Conservation (phyloP, 2,888 invertebrate genomes). For the Erannis defoliaria region DNA sequence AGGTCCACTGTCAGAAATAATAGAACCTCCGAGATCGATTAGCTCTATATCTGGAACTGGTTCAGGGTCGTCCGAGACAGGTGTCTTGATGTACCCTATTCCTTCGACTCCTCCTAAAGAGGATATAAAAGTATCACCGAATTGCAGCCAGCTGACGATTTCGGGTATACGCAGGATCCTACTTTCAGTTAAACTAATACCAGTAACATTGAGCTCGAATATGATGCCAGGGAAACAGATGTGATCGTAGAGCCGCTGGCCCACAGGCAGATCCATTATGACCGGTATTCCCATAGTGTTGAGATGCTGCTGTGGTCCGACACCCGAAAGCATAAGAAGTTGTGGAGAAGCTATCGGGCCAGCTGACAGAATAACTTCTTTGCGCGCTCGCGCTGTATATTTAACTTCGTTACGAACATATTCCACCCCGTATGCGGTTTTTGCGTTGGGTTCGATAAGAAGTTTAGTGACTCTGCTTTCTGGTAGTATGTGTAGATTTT, state of each 20-base stretch:
- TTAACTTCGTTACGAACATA: constrained; percentile 84
- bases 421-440: constrained; percentile 89
- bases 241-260: constrained; percentile 88
- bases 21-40: constrained; percentile 88
- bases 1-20: constrained; percentile 86
- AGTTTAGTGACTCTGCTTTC: constrained; percentile 88
- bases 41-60: constrained; percentile 90
- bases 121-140: constrained; percentile 78
- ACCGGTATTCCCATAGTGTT: constrained; percentile 85
- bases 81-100: constrained; percentile 88
- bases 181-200: constrained; percentile 66
- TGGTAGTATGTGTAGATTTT: constrained; percentile 90
- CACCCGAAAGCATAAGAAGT: constrained; percentile 94
- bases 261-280: constrained; percentile 89
- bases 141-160: constrained; percentile 66
- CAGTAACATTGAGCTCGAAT: constrained; percentile 73
- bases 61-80: constrained; percentile 83
- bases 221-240: constrained; percentile 83
- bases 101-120: constrained; percentile 89
- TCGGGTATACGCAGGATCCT: constrained; percentile 48
- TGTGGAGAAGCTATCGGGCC: constrained; percentile 97
- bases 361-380: constrained; percentile 94
- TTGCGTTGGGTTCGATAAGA: constrained; percentile 87
- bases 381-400: constrained; percentile 86
- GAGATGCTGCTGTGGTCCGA: constrained; percentile 86